Evolutionary conservation across 2,797 vertebrate species (phyloP), one percentile per base, ranked within the genome.

Genomic region (Sebastes melanostomus): DNA sequence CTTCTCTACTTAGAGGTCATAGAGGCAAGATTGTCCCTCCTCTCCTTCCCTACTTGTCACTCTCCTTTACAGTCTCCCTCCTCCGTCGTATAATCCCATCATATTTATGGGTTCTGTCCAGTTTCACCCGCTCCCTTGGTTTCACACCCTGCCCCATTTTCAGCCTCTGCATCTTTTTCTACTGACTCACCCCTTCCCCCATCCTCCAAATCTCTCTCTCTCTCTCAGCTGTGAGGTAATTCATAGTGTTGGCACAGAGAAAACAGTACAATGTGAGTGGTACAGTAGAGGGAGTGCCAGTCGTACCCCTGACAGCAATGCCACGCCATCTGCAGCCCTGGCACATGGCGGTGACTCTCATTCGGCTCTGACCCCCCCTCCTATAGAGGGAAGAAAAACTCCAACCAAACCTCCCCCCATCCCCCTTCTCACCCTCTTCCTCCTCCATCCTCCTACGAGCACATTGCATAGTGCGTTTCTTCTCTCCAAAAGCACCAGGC

Each of bases 281-380:
- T 92, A 94, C 91, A 94, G 93, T 94, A 86, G 80, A 88, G 87
- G 83, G 82, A 87, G 90, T 80, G 91, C 92, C 85, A 88, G 89
- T 83, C 81, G 38, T 83, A 82, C 27, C 72, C 70, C 88, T 84
- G 80, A 92, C 86, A 79, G 91, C 81, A 70, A 89, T 70, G 86
- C 87, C 75, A 80, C 22, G 83, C 93, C 95, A 95, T 95, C 95
- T 94, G 95, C 92, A 94, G 91, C 86, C 85, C 94, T 95, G 93
- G 93, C 93, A 90, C 90, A 77, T 38, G 20, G 14, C 16, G 3
- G 79, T 18, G 3, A 79, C 77, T 85, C 60, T 62, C 24, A 8
- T 58, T 81, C 66, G 73, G 75, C 83, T 81, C 78, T 36, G 72
- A 71, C 87, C 84, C 14, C 66, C 73, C 69, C 79, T 83, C 81